These are phyloP conservation scores for Luscinia megarhynchos DNA, from an alignment of 2,797 vertebrate species.

Conservation along the genomic window DNA sequence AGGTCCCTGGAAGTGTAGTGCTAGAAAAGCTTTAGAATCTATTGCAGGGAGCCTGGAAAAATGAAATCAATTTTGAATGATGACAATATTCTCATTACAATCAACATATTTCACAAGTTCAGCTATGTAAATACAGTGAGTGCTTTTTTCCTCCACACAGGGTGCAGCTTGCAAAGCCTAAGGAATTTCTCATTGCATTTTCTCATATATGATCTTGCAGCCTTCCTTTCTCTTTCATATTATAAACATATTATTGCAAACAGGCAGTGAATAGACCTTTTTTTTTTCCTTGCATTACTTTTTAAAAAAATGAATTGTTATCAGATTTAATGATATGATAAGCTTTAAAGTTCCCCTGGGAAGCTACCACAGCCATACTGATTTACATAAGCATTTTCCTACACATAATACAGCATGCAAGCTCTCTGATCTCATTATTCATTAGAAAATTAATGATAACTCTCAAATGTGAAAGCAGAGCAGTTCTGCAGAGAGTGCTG, in stretches of 20 bases:
- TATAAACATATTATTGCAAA: conserved; percentile 62
- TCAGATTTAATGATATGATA: conserved; percentile 69
- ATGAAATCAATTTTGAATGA: not conserved
- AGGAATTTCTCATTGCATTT: conserved; percentile 40
- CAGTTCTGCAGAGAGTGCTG: conserved; percentile 62
- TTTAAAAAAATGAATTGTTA: conserved; percentile 53
- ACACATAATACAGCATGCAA: conserved; percentile 63
- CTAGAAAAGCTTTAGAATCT: not conserved
- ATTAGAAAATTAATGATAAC: conserved; percentile 76
- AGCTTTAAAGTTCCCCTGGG: conserved; percentile 49
- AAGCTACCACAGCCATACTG: conserved; percentile 36
- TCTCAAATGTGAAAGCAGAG: conserved; percentile 68
- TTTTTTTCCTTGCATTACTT: conserved; percentile 20
- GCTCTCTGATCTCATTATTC: conserved; percentile 75
- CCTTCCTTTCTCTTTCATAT: conserved; percentile 49
- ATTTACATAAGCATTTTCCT: conserved; percentile 52
- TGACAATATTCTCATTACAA: conserved; percentile 10
- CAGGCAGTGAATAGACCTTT: conserved; percentile 30
- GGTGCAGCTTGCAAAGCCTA: not conserved
- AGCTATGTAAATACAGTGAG: conserved; percentile 23
- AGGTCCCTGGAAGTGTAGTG: not conserved
- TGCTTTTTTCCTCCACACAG: not conserved
- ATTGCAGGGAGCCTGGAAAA: not conserved
- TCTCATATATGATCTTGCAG: conserved; percentile 40
- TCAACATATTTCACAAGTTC: conserved; percentile 16